These are phyloP conservation scores for Cantharis flavilabris DNA, from an alignment of 2,888 invertebrate genomes.

Conservation along the genomic window DNA sequence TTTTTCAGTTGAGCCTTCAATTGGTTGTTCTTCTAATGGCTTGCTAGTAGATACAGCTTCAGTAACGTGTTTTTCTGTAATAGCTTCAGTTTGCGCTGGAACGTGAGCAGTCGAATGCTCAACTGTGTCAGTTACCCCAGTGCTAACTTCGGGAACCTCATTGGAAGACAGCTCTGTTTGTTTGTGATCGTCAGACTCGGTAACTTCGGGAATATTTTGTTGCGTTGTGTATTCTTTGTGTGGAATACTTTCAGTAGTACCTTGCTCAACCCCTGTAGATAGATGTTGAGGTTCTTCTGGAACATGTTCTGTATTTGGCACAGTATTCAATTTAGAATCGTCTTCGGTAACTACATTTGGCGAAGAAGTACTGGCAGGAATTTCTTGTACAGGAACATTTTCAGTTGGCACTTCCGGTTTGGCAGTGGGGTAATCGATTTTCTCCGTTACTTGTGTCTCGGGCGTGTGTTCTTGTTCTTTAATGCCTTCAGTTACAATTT, in stretches of 20 bases:
- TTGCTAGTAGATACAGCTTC: background rate
- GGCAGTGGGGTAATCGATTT: background rate
- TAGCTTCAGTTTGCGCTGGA: background rate
- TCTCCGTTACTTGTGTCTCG: background rate
- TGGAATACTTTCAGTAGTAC: background rate
- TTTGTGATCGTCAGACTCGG: background rate
- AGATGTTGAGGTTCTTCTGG: slow-evolving; percentile 14
- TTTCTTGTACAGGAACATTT: slow-evolving; percentile 2
- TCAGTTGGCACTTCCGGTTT: background rate
- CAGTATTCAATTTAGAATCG: background rate
- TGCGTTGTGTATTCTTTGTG: slow-evolving; percentile 2
- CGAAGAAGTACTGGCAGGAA: background rate
- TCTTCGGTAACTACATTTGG: slow-evolving; percentile 15
- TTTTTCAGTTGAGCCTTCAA: background rate
- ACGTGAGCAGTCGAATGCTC: background rate
- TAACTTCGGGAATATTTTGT: background rate
- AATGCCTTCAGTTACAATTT: slow-evolving; percentile 8
- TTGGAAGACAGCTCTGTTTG: background rate
- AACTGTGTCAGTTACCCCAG: background rate
- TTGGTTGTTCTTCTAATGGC: background rate
- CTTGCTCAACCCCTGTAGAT: slow-evolving; percentile 2
- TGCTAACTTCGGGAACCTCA: background rate
- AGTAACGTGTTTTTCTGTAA: background rate
- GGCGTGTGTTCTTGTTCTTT: background rate
- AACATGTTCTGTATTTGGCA: background rate